Conservation (phyloP, 2,797 vertebrate species). For the Antrozous pallidus region DNA sequence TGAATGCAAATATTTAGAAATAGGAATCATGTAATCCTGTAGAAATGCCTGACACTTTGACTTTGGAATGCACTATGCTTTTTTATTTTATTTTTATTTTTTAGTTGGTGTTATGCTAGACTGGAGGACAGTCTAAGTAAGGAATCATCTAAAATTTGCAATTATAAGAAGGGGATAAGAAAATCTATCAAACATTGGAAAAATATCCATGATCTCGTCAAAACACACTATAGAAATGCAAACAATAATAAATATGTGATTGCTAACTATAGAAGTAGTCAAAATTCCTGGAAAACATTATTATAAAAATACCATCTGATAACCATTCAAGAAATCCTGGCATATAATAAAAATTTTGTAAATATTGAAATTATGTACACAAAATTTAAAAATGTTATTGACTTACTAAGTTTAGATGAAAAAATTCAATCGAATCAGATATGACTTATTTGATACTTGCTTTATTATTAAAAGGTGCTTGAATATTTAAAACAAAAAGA, state of each 20-base stretch:
- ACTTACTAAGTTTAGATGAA: conserved; percentile 1
- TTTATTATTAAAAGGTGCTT: background rate
- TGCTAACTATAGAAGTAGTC: conserved; percentile 5
- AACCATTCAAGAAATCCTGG: conserved; percentile 36
- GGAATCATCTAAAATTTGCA: background rate
- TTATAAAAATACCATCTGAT: conserved; percentile 26
- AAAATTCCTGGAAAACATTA: conserved; percentile 15
- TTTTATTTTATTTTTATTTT: background rate
- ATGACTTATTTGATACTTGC: background rate
- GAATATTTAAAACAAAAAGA: conserved; percentile 4
- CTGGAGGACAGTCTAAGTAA: background rate
- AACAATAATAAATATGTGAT: conserved; percentile 46
- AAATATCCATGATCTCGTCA: conserved; percentile 22
- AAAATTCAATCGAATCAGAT: conserved; percentile 22
- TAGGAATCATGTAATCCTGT: conserved; percentile 42
- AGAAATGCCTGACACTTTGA: conserved; percentile 61
- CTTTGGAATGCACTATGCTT: conserved; percentile 19
- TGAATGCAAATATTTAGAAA: conserved; percentile 66
- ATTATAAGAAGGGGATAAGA: background rate
- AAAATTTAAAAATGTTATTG: conserved; percentile 28
- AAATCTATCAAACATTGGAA: background rate
- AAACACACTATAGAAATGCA: conserved; percentile 10
- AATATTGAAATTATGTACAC: conserved; percentile 41
- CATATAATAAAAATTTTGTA: conserved; percentile 64
- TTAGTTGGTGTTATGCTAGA: conserved; percentile 4